Base-by-base conservation (phyloP, 2,113 vertebrate species). In the Varanus komodoensis region DNA sequence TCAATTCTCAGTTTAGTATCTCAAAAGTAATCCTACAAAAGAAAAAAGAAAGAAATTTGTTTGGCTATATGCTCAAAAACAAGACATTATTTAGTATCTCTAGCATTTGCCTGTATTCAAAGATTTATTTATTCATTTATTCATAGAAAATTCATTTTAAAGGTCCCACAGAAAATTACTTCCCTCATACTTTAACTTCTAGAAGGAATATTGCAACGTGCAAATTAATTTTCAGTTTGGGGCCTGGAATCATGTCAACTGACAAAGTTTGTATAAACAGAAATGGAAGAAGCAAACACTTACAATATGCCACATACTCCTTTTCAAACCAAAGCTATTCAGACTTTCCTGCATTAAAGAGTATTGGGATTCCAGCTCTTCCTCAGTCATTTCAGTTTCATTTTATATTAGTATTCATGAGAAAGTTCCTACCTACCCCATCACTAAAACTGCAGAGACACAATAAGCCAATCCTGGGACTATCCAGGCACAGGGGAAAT, bases 251-350 rank as follows among this genome's bases (percentile, higher is more conserved):
- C 25, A 34, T 1, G 25, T 38, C 71, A 77, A 82, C 85, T 27
- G 82, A 8, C 15, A 78, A 54, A 78, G 15, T 2, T 64, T 38
- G 25, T 68, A 48, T 29, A 92, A 84, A 29, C 23, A 77, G 89
- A 87, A 94, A 80, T 21, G 89, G 87, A 92, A 90, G 85, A 68
- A 95, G 88, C 91, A 96, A 92, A 75, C 88, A 89, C 3, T 93
- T 91, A 93, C 0, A 95, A 82, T 94, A 96, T 90, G 93, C 82
- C 80, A 95, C 4, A 88, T 38, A 85, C 93, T 25, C 87, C 89
- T 95, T 93, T 94, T 87, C 93, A 96, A 96, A 93, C 77, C 93
- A 94, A 93, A 95, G 94, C n/a, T 34, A 87, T 94, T 90, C 61
- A 90, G 92, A 57, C 73, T 83, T 92, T 88, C 6, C 79, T 90